These are phyloP conservation scores for Setophaga petechia DNA, from an alignment of 2,113 vertebrate species.

Conservation along the genomic window DNA sequence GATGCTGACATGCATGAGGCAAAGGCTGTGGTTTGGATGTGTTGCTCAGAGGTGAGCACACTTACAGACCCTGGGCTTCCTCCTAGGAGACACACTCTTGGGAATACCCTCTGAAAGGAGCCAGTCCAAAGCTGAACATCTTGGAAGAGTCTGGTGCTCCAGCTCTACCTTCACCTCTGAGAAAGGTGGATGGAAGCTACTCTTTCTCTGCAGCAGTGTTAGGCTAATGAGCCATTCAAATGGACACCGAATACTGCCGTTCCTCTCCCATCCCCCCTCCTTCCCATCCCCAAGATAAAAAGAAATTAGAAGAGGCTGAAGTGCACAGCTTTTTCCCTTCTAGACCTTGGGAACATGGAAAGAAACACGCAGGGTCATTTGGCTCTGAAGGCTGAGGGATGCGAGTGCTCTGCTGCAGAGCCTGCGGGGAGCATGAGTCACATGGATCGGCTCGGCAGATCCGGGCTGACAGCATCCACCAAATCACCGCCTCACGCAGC, in stretches of 20 bases:
- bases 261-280: not conserved
- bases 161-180: not conserved
- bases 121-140: not conserved
- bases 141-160: not conserved
- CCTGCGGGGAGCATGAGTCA: constrained; percentile 45
- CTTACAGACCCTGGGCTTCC: not conserved
- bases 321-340: not conserved
- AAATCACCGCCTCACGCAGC: not conserved
- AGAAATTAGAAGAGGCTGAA: not conserved
- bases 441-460: not conserved
- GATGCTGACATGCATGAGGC: not conserved
- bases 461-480: constrained; percentile 25
- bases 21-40: not conserved
- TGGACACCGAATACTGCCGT: not conserved
- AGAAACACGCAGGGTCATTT: constrained; percentile 17
- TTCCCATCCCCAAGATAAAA: not conserved
- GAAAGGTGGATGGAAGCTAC: not conserved
- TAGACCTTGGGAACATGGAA: not conserved
- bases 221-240: not conserved
- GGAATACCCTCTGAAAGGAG: not conserved
- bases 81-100: not conserved
- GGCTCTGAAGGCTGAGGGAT: constrained; percentile 13
- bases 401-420: not conserved
- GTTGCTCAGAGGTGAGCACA: not conserved
- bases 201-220: not conserved